Percentiles rank a stretch among this genome's conserved stretches.
phyloP scores from a whole-genome alignment of 2,113 vertebrate species.

The Mixornis gularis region DNA sequence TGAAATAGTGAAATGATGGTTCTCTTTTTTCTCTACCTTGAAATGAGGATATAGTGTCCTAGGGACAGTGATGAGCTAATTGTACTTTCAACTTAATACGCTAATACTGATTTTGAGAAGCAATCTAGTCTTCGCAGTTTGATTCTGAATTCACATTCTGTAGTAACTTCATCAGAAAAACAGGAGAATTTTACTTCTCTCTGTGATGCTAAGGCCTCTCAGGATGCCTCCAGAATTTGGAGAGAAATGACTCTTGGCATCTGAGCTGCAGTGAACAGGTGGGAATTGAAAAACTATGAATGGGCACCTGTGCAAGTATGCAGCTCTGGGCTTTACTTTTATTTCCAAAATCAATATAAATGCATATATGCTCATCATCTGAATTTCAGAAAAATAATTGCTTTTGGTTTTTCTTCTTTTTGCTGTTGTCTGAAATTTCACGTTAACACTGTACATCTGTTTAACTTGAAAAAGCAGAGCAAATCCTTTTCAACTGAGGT shows the following conservation, averaged over 20 bases:
- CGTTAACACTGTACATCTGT: background rate
- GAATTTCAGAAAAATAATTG: background rate
- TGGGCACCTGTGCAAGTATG: background rate
- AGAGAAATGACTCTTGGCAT: background rate
- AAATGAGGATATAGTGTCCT: background rate
- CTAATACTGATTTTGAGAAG: background rate
- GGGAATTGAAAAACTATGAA: background rate
- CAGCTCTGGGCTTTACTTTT: background rate
- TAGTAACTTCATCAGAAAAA: background rate
- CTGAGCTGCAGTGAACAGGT: background rate
- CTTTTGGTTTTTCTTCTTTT: background rate
- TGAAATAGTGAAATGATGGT: background rate
- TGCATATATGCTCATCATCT: background rate
- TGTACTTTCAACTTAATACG: background rate
- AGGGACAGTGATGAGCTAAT: background rate
- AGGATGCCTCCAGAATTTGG: background rate
- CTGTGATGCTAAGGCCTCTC: background rate
- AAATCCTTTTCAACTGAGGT: background rate
- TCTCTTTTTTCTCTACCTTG: background rate
- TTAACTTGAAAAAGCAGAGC: background rate
- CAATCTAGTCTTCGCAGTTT: background rate
- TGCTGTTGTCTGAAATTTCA: background rate
- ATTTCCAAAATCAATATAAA: background rate
- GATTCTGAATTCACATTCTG: background rate
- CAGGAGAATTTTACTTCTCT: background rate